Conservation (phyloP, 2,888 invertebrate genomes). For the Leptinotarsa juncta region DNA sequence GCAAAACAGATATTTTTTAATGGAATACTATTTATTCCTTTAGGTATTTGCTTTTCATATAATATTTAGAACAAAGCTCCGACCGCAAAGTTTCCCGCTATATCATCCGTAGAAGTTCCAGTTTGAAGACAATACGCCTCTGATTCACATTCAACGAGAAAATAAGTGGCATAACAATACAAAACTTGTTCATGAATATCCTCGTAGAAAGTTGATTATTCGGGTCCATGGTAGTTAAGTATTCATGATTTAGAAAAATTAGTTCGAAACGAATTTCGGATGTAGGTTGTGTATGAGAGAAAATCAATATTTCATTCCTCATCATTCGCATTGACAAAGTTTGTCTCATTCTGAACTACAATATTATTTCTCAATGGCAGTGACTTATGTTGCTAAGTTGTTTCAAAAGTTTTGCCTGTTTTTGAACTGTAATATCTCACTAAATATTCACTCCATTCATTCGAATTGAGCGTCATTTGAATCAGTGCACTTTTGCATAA, state of each 20-base stretch:
- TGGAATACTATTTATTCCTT: background rate
- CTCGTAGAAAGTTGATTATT: conserved; percentile 23
- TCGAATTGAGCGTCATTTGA: no score
- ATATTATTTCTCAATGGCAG: no score
- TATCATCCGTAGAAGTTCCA: conserved; percentile 15
- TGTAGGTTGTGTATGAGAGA: no score
- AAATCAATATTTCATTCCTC: no score
- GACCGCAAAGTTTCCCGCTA: conserved; percentile 5
- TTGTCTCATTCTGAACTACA: no score
- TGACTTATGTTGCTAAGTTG: no score
- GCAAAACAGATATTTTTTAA: background rate
- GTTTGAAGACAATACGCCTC: conserved; percentile 29
- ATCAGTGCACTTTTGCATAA: no score
- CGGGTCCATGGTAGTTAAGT: background rate
- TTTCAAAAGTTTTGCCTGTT: no score
- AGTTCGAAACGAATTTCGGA: conserved; percentile 33
- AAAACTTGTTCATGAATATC: conserved; percentile 15
- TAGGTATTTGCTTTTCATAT: background rate
- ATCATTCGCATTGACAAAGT: no score
- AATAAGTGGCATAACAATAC: conserved; percentile 24
- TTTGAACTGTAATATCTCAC: no score
- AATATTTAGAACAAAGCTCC: conserved; percentile 1
- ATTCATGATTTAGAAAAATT: background rate
- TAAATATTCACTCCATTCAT: no score
- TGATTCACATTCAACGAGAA: conserved; percentile 11